These are phyloP conservation scores for Neolamprologus caudopunctatus DNA, from an alignment of 2,113 vertebrate genomes.

Conservation along the genomic window DNA sequence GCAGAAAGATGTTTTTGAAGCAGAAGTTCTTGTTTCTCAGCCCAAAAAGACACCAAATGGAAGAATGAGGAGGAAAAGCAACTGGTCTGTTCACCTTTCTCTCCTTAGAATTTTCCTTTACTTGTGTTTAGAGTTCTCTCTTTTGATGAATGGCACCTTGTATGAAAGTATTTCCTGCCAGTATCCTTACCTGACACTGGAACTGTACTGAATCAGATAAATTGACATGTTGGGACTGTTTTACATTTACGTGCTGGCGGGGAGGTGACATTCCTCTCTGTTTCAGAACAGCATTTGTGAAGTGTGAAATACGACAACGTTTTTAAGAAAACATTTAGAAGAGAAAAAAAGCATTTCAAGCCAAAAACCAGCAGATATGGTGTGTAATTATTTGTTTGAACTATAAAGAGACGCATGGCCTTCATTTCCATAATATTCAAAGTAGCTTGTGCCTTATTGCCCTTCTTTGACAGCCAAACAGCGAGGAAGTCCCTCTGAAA, in stretches of 20 bases:
- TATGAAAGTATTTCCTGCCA: constrained; percentile 1
- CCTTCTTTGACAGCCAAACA: constrained; percentile 66
- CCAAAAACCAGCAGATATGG: not conserved
- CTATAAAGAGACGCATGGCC: not conserved
- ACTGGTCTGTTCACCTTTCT: not conserved
- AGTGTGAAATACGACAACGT: not conserved
- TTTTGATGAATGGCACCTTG: not conserved
- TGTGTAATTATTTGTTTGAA: not conserved
- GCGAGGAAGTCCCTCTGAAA: constrained; percentile 78
- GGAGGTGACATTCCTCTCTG: not conserved
- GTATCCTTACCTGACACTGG: not conserved
- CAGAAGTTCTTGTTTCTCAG: not conserved
- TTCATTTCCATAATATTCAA: not conserved
- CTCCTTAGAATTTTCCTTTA: not conserved
- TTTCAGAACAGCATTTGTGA: not conserved
- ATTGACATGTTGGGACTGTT: not conserved
- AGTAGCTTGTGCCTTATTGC: not conserved
- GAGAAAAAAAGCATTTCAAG: not conserved
- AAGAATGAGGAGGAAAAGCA: not conserved
- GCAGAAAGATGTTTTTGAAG: not conserved
- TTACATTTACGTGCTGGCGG: not conserved
- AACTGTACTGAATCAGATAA: not conserved
- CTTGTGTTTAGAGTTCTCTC: not conserved
- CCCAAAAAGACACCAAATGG: not conserved
- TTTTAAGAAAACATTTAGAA: not conserved